Base-by-base conservation (phyloP, 2,797 vertebrate genomes). In the Clamator glandarius region DNA sequence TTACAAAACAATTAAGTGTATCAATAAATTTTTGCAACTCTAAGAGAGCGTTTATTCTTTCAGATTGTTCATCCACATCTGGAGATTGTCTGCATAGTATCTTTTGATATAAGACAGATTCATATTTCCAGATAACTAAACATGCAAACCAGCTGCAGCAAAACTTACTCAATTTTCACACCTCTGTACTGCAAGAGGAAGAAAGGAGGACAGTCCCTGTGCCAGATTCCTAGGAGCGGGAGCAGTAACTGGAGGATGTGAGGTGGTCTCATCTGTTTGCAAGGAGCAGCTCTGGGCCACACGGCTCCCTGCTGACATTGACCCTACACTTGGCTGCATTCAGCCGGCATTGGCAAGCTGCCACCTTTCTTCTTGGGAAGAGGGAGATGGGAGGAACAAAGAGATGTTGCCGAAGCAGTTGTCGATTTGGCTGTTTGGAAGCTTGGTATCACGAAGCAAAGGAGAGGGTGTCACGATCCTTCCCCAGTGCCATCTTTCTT, bases 341-440 rank as follows among this genome's bases (percentile, higher is more conserved):
- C 35, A 6, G 64, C 52, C 3, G 28, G 5, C 2, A 8, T 1
- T 11, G 39, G 35, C 57, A 36, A n/a, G 44, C 39, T 51, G 44
- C 52, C 48, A 3, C 41, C 39, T 26, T n/a, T 8, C 41, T 48
- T 35, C 50, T 20, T 9, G 6, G 62, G 51, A 28, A 35, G 35
- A 33, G 52, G 15, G 20, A 18, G 61, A 19, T 0, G 11, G 48
- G 19, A 59, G 21, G 20, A 64, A 39, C 10, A 13, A n/a, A 23
- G 19, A 12, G 5, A 5, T 5, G 16, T 15, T 35, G 18, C 52
- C 12, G 1, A 21, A 11, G 2, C 0, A 6, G 18, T 2, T 10
- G 31, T 8, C 0, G 13, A 9, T 7, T 6, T 0, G 55, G 20
- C 24, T 9, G 1, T 36, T 0, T 21, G 1, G 26, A 12, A 25